Conservation (phyloP, 2,797 vertebrate genomes). For the Brachyalestes nurse region DNA sequence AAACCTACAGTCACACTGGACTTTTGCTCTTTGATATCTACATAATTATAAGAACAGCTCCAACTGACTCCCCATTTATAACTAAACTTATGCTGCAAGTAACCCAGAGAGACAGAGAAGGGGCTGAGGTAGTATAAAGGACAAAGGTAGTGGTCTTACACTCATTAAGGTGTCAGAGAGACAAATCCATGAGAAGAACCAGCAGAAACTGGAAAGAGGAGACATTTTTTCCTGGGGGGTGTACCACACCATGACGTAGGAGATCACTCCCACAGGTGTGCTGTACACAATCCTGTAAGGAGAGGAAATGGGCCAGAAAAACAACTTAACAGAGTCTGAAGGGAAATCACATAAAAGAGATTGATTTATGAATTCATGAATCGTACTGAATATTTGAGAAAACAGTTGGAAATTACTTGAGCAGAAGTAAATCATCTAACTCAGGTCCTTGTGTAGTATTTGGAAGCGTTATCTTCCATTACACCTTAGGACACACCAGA, state of each 20-base stretch:
- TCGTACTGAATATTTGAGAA: neutral
- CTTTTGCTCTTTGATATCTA: too few relatives aligned
- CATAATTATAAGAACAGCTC: neutral
- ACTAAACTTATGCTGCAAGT: neutral
- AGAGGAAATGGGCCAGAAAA: neutral
- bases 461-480: too few relatives aligned
- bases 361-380: neutral
- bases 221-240: slow-evolving; percentile 62
- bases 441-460: too few relatives aligned
- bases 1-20: too few relatives aligned
- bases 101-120: neutral
- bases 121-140: too few relatives aligned
- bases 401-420: neutral
- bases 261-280: slow-evolving; percentile 66
- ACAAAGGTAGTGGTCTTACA: slow-evolving; percentile 60
- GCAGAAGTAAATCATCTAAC: too few relatives aligned
- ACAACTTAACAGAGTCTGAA: neutral
- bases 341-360: too few relatives aligned
- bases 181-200: slow-evolving; percentile 73
- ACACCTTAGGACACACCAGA: too few relatives aligned
- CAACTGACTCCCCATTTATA: neutral
- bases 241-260: slow-evolving; percentile 69
- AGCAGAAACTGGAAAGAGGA: slow-evolving; percentile 65
- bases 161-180: slow-evolving; percentile 75
- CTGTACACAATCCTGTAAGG: slow-evolving; percentile 63